Conservation (phyloP, 2,113 vertebrate species). For the Paralichthys olivaceus region DNA sequence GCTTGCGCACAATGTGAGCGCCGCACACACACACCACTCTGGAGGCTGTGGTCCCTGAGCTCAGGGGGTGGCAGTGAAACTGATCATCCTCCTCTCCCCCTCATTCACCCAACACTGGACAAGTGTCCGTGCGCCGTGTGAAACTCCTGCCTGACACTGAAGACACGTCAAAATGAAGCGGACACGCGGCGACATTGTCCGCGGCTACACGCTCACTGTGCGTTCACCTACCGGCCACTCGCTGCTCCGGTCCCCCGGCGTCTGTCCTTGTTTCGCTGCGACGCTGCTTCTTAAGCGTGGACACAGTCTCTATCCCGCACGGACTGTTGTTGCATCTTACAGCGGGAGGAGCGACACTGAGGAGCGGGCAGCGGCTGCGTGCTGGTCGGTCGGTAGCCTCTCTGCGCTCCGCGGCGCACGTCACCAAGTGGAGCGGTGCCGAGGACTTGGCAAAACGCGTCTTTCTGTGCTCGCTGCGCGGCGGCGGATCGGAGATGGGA, state of each 20-base stretch:
- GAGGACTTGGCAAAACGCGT: slow-evolving; percentile 63
- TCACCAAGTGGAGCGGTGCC: slow-evolving; percentile 52
- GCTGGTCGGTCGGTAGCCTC: slow-evolving; percentile 42
- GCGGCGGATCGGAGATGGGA: slow-evolving; percentile 64
- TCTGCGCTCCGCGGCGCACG: slow-evolving; percentile 44
- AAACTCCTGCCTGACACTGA: slow-evolving; percentile 46
- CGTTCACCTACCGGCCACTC: slow-evolving; percentile 78
- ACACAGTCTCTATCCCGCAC: slow-evolving; percentile 70
- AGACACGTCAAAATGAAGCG: too few relatives aligned
- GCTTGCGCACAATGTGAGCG: background rate
- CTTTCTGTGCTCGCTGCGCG: slow-evolving; percentile 56
- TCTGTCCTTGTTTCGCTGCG: slow-evolving; percentile 75
- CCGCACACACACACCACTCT: background rate
- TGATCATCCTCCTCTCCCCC: slow-evolving; percentile 53
- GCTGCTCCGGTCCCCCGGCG: slow-evolving; percentile 68
- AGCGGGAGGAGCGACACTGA: slow-evolving; percentile 20
- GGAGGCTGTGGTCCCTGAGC: slow-evolving; percentile 15
- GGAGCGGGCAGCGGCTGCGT: slow-evolving; percentile 6
- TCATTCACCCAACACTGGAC: slow-evolving; percentile 53
- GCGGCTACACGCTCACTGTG: slow-evolving; percentile 9
- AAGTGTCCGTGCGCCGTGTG: slow-evolving; percentile 30
- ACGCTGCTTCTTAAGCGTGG: slow-evolving; percentile 59
- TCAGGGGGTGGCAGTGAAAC: slow-evolving; percentile 54
- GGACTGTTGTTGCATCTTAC: slow-evolving; percentile 70
- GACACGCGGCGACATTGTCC: too few relatives aligned